Base-by-base conservation (phyloP, 2,888 invertebrate species). In the Orchestes rusci region DNA sequence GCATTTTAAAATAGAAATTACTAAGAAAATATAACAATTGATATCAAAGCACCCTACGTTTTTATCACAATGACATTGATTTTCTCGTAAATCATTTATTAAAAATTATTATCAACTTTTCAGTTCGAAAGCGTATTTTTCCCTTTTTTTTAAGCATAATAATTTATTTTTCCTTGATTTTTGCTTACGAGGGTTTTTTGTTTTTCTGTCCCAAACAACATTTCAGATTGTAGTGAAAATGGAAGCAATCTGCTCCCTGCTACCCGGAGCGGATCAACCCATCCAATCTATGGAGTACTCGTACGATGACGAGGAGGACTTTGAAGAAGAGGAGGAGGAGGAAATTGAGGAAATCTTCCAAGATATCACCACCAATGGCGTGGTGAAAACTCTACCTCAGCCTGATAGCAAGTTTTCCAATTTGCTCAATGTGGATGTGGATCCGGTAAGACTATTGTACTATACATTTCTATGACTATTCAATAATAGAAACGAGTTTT, bases 241-340 rank as follows among this genome's bases (percentile, higher is more conserved):
- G 64, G 56, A 58, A 37, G 50, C 57, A 35, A 56, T 67, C 13
- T 62, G 63, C 39, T 52, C 55, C 59, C 82, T 84, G 61, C 88
- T 92, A 69, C 80, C 81, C 45, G 86, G 84, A 45, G 81, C 82
- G 20, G 82, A 87, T 15, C 53, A 57, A 43, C 62, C 62, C 2
- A 56, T 65, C 30, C 53, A 57, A 36, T 43, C 75, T 60, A 84
- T 83, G 57, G 71, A 72, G 8, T 59, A 57, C 12, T 60, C 61
- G 17, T 64, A 62, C 55, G 61, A 59, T 7, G 52, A 56, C 13
- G 56, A 56, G 31, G 56, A 56, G 64, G 69, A 54, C 8, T 56
- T 56, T 33, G 52, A 48, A 37, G 48, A 51, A 4, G 47, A 52
- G 4, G 53, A 51, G 18, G 53, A 53, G 19, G 54, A 53, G 30